phyloP scores from a whole-genome alignment of 2,888 invertebrate genomes.

The Pandemis heparana region DNA sequence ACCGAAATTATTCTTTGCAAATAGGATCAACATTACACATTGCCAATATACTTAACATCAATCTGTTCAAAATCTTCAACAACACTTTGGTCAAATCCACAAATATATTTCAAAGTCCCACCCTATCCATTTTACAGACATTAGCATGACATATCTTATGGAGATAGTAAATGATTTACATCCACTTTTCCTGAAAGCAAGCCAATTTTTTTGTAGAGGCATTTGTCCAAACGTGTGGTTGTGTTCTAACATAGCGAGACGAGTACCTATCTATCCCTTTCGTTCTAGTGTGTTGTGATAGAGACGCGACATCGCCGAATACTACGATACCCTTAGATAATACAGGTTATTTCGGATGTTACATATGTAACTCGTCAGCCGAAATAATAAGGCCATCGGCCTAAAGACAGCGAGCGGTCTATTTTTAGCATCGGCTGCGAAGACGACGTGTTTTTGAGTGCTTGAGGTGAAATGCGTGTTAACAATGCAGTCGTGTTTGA shows the following conservation, averaged over 20 bases:
- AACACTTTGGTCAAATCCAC: constrained; percentile 6
- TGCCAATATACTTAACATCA: constrained; percentile 24
- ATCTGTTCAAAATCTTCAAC: constrained; percentile 6
- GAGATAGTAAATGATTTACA: constrained; percentile 72
- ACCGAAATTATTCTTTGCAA: background rate
- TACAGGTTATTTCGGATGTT: constrained; percentile 79
- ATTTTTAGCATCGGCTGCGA: constrained; percentile 72
- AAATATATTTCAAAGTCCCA: constrained; percentile 29
- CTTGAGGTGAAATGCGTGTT: constrained; percentile 54
- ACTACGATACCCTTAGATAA: constrained; percentile 76
- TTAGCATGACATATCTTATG: constrained; percentile 63
- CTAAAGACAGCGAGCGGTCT: constrained; percentile 80
- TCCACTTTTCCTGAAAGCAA: constrained; percentile 64
- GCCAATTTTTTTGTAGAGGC: constrained; percentile 70
- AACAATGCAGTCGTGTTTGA: background rate
- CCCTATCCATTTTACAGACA: constrained; percentile 46
- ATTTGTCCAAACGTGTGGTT: constrained; percentile 45
- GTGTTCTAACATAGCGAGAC: constrained; percentile 9
- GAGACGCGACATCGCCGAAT: constrained; percentile 25
- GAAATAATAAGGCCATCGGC: constrained; percentile 84
- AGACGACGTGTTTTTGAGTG: constrained; percentile 68
- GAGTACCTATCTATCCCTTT: constrained; percentile 25
- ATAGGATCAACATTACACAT: constrained; percentile 12
- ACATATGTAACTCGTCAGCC: constrained; percentile 82
- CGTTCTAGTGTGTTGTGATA: constrained; percentile 24